Evolutionary conservation across 2,113 vertebrate genomes (phyloP).

Genomic region (Stomatorhinus ivindoensis): DNA sequence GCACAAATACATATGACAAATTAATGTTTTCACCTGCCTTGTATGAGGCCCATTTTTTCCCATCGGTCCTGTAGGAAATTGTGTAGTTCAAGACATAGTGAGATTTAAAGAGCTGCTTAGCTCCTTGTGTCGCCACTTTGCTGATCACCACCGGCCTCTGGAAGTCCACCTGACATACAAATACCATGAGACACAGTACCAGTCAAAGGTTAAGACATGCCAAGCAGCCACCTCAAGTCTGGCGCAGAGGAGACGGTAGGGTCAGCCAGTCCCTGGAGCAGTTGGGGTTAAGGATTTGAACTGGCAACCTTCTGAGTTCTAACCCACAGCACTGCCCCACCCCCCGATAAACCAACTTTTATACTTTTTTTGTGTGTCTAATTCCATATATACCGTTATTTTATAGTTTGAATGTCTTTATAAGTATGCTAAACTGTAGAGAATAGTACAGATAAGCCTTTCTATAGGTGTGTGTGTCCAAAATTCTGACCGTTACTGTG

Average conservation of each 20-base stretch:
- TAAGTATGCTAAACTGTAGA: not conserved
- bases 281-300: not conserved
- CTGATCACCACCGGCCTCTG: conserved; percentile 76
- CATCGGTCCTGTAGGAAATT: conserved; percentile 79
- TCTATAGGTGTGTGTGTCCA: not conserved
- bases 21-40: conserved; percentile 66
- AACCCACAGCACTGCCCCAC: too few species aligned
- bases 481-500: not conserved
- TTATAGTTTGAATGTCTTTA: not conserved
- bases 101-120: conserved; percentile 63
- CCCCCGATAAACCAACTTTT: not conserved
- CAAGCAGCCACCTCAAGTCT: not conserved
- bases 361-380: not conserved
- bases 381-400: not conserved
- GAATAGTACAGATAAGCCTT: not conserved
- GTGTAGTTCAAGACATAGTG: conserved; percentile 65
- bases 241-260: not conserved
- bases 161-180: conserved; percentile 74
- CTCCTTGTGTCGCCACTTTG: conserved; percentile 84
- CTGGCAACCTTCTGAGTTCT: not conserved
- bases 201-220: not conserved
- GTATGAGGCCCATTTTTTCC: conserved; percentile 70
- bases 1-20: not conserved
- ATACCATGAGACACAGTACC: not conserved
- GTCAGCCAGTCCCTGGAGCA: not conserved